Evolutionary conservation across 2,797 vertebrate genomes (phyloP), one percentile per base, ranked within the genome.

Genomic region (Anolis apletophallus): DNA sequence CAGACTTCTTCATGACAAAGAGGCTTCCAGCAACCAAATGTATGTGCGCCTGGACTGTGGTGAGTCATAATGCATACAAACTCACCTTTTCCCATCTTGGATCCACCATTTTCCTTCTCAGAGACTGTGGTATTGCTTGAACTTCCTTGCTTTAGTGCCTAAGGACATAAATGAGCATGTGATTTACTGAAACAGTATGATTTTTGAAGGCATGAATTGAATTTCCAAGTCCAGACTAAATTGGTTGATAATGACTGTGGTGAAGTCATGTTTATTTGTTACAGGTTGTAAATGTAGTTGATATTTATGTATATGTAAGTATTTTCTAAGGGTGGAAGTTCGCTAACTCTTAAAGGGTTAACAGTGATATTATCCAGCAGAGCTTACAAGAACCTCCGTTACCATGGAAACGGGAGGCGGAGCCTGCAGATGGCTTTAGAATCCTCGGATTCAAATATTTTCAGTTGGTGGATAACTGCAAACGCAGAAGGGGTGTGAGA

Each of bases 121-220:
- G 52, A 4, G 17, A 88, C 77, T 85, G 84, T 0, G 0, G 78
- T 81, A 83, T 78, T 0, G 94, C 88, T 91, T 83, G 78, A 87
- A 76, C 73, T 83, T 84, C 91, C 72, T 64, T 87, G 93, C 76
- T 83, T 5, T 32, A 92, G 72, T 80, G 89, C 93, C 96, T 97
- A 91, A 90, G 93, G 95, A 93, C 84, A 93, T 16, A 91, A 73
- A 91, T 13, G 2, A 29, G 36, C 26, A 73, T 13, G 54, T 72
- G 54, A 8, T 77, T 81, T 79, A 21, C 19, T 68, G 46, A 64
- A 4, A 71, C 0, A 46, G 88, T 73, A 26, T 32, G 85, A 75
- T 82, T 0, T 13, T 16, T 67, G 21, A 75, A 17, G 23, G 4
- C 8, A 2, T 19, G 52, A 46, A 68, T 5, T 52, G 34, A 50